Base-by-base conservation (phyloP, 2,113 vertebrate genomes). In the Chrysochloris asiatica region DNA sequence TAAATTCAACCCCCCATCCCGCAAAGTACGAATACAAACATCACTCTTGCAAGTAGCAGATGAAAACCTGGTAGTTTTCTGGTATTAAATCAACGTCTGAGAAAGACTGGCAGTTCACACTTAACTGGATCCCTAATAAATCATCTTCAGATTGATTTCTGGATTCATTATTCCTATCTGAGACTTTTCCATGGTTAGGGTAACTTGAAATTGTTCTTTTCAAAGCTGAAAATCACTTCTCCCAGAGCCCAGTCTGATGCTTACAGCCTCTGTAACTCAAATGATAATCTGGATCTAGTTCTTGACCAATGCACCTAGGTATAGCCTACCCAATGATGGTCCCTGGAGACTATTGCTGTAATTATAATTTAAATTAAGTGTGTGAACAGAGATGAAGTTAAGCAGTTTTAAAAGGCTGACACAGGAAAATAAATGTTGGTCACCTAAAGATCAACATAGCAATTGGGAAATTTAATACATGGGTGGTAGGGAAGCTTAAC, bases 321-420 rank as follows among this genome's bases (percentile, higher is more conserved):
- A 81, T 92, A 91, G 21, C 83, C 48, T 93, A 63, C 22, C n/a
- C 77, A 73, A 26, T 82, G 83, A 93, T 6, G 56, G n/a, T 43
- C 61, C 33, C 41, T 47, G n/a, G 48, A 85, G 65, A 78, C 48
- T 65, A 71, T 21, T 45, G 59, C 36, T 67, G 7, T 45, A 43
- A 91, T 95, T 91, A 76, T 63, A 89, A 52, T 94, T 94, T 95
- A 94, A 94, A 90, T n/a, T 86, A 79, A 95, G 90, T 71, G 77
- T 86, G 75, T 94, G 88, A 73, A 72, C 16, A 89, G 9, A 19
- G 92, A 84, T 6, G 17, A 33, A 89, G 47, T 45, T 86, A 93
- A 96, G 77, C 95, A 86, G 16, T 56, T 83, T 91, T 94, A 73
- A 90, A 95, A 90, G 83, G 12, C 71, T 43, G 67, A 91, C 92